Percentiles rank a stretch among this genome's conserved stretches.
These are phyloP conservation scores for Gallinago solitaria DNA, from an alignment of 2,797 vertebrate genomes.

Conservation along the genomic window DNA sequence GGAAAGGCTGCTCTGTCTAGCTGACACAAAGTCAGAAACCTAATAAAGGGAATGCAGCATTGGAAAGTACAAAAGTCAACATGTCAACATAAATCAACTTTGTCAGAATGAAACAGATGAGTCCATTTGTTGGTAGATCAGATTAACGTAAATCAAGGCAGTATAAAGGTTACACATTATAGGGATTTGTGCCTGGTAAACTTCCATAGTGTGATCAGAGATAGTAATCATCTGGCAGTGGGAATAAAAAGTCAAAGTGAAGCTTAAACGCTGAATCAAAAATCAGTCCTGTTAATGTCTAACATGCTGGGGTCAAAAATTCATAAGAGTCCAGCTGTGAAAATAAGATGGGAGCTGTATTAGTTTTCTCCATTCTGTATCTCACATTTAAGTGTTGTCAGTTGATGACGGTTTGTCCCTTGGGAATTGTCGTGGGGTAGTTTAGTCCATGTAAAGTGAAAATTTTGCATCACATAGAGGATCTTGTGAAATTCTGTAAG, in stretches of 20 bases:
- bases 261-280: conserved; percentile 40
- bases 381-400: conserved; percentile 55
- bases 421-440: conserved; percentile 29
- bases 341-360: conserved; percentile 47
- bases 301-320: conserved; percentile 45
- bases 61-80: conserved; percentile 44
- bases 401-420: conserved; percentile 59
- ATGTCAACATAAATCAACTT: conserved; percentile 52
- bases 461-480: conserved; percentile 42
- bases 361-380: conserved; percentile 46
- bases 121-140: conserved; percentile 58
- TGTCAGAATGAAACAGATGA: conserved; percentile 59
- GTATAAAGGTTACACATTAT: conserved; percentile 26
- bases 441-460: conserved; percentile 51
- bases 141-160: conserved; percentile 53
- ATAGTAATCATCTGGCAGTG: conserved; percentile 34
- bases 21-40: conserved; percentile 16
- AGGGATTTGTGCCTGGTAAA: conserved; percentile 35
- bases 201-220: conserved; percentile 37
- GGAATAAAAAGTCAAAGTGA: conserved; percentile 41
- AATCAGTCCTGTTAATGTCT: conserved; percentile 56
- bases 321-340: conserved; percentile 11
- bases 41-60: conserved; percentile 24
- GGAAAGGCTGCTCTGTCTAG: neutral
- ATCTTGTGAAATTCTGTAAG: conserved; percentile 60